Evolutionary conservation across 53 echinoderm and acorn worm species (phyloP).

Genomic region (Zoroaster sp.): DNA sequence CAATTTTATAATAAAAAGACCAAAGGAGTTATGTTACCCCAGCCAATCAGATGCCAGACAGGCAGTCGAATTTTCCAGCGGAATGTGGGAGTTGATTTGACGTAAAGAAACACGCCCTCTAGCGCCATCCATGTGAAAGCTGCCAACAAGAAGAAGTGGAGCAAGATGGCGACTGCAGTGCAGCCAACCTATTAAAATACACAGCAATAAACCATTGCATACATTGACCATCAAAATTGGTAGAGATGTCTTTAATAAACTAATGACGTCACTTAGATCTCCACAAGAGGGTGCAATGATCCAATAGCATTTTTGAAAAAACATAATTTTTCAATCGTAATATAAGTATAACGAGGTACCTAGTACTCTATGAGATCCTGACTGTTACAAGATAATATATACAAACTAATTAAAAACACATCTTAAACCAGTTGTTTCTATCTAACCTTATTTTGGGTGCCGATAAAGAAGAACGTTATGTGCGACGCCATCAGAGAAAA

Average conservation of each 20-base stretch:
- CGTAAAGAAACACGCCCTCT: constrained; percentile 39
- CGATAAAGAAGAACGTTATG: not conserved
- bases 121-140: constrained; percentile 63
- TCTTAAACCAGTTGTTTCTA: not conserved
- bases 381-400: not conserved
- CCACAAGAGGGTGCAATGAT: not conserved
- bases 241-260: not conserved
- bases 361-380: too few relatives aligned
- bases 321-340: too few relatives aligned
- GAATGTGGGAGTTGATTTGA: constrained; percentile 27
- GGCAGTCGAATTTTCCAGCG: not conserved
- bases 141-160: constrained; percentile 58
- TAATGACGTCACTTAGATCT: not conserved
- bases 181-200: not conserved
- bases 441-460: not conserved
- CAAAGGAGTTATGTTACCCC: not conserved
- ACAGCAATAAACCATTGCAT: not conserved
- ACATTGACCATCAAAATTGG: not conserved
- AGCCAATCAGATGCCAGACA: constrained; percentile 19
- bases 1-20: not conserved
- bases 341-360: too few relatives aligned
- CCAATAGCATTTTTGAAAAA: not conserved
- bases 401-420: not conserved
- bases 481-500: not conserved
- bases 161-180: constrained; percentile 27